A percentile compares a stretch with the other conserved stretches of the same genome.
Evolutionary conservation across 2,888 invertebrate genomes (phyloP).

Genomic region (Fragum sueziense): DNA sequence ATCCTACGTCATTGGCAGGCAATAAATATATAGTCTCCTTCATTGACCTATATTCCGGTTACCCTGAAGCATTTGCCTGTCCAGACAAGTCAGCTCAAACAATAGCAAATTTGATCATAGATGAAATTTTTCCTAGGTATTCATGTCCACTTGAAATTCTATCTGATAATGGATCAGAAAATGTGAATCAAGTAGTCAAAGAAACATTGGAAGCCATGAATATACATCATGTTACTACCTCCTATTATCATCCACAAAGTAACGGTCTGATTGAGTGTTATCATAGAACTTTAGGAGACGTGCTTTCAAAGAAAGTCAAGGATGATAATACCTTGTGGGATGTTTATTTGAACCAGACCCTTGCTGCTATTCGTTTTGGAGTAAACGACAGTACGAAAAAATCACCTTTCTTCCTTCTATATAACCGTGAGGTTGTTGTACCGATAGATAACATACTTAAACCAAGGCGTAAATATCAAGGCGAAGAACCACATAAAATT

Average conservation of each 20-base stretch:
- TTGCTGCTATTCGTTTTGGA: slow-evolving; percentile 16
- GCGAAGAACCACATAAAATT: slow-evolving; percentile 27
- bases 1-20: slow-evolving; percentile 23
- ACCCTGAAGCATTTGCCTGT: slow-evolving; percentile 49
- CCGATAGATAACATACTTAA: slow-evolving; percentile 11
- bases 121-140: slow-evolving; percentile 51
- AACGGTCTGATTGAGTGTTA: slow-evolving; percentile 9
- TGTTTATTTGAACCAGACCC: background rate
- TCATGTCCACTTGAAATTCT: slow-evolving; percentile 31
- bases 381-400: slow-evolving; percentile 5
- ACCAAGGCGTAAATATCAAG: slow-evolving; percentile 4
- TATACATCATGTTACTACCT: slow-evolving; percentile 10
- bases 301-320: slow-evolving; percentile 8
- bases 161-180: slow-evolving; percentile 26
- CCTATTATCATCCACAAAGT: slow-evolving; percentile 15
- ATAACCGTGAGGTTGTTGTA: slow-evolving; percentile 7
- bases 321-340: slow-evolving; percentile 4
- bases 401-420: slow-evolving; percentile 4
- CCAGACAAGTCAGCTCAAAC: slow-evolving; percentile 42
- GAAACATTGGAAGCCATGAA: slow-evolving; percentile 21
- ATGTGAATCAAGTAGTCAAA: background rate
- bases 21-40: slow-evolving; percentile 39
- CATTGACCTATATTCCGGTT: slow-evolving; percentile 36
- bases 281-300: slow-evolving; percentile 21
- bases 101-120: slow-evolving; percentile 45